These are phyloP conservation scores for Poliocrania exsul DNA, from an alignment of 2,797 vertebrate species.

Conservation along the genomic window DNA sequence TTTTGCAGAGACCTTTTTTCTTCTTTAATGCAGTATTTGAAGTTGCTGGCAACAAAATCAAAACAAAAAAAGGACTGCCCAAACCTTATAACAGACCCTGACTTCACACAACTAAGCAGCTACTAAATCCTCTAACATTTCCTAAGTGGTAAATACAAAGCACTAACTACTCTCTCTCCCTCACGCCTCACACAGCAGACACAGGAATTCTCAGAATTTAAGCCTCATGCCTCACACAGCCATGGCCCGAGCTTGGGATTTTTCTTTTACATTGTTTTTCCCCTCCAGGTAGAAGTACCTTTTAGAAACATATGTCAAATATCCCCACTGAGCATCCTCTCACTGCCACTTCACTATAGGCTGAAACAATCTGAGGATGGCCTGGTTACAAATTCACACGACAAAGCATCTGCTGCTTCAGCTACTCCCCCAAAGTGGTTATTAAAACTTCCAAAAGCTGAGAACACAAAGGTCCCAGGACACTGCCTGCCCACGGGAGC, in stretches of 20 bases:
- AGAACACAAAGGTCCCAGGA: constrained; percentile 14
- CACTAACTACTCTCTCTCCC: neutral
- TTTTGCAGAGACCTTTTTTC: neutral
- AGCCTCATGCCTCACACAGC: neutral
- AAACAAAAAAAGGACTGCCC: neutral
- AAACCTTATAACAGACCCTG: neutral
- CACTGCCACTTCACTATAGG: neutral
- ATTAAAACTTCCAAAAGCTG: neutral
- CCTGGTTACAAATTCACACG: neutral
- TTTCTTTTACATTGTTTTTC: neutral
- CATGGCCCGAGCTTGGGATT: neutral
- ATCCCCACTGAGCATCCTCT: neutral
- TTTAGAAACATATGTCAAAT: neutral
- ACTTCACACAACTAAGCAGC: neutral
- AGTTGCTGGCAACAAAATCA: neutral
- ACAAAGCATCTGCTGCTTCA: neutral
- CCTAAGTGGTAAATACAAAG: neutral
- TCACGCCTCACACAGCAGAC: neutral
- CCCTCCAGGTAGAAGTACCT: neutral
- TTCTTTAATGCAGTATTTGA: neutral
- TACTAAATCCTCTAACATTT: neutral
- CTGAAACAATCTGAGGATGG: neutral
- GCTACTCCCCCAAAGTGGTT: neutral
- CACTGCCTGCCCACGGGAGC: neutral
- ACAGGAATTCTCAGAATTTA: neutral